Conservation (phyloP, 2,797 vertebrate species). For the Acanthornis magna region DNA sequence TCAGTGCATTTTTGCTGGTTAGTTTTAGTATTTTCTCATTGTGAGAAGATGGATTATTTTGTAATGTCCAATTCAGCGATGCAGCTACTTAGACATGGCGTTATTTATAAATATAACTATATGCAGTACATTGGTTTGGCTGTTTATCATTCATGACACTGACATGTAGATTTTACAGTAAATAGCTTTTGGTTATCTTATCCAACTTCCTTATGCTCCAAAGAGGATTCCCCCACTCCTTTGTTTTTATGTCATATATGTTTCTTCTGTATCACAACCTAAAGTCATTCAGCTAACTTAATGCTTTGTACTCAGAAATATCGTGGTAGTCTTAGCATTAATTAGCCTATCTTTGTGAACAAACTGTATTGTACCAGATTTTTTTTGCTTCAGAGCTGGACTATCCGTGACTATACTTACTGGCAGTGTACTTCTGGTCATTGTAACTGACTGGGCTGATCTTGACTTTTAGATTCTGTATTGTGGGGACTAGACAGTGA, state of each 20-base stretch:
- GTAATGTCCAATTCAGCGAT: slow-evolving; percentile 8
- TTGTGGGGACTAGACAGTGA: slow-evolving; percentile 68
- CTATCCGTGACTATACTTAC: background rate
- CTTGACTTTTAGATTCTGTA: slow-evolving; percentile 59
- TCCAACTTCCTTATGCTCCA: slow-evolving; percentile 62
- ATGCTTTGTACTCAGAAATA: slow-evolving; percentile 58
- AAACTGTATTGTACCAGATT: slow-evolving; percentile 33
- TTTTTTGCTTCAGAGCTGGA: slow-evolving; percentile 59
- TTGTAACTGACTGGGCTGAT: slow-evolving; percentile 55
- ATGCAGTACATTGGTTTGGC: slow-evolving; percentile 45
- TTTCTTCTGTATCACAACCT: slow-evolving; percentile 48
- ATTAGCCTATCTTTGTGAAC: slow-evolving; percentile 45
- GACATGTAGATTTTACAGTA: background rate
- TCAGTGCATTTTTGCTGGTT: slow-evolving; percentile 49
- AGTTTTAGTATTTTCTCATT: slow-evolving; percentile 45
- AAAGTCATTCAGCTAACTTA: slow-evolving; percentile 38
- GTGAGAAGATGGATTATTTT: slow-evolving; percentile 21
- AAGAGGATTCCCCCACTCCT: slow-evolving; percentile 49
- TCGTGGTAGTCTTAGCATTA: slow-evolving; percentile 53
- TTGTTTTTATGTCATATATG: slow-evolving; percentile 36
- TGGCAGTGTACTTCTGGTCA: slow-evolving; percentile 42
- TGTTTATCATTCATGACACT: slow-evolving; percentile 38
- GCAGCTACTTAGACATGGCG: slow-evolving; percentile 16
- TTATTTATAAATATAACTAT: slow-evolving; percentile 43
- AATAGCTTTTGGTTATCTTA: slow-evolving; percentile 58